These are phyloP conservation scores for Drosophila formosana DNA, from an alignment of 2,888 invertebrate genomes.

Conservation along the genomic window DNA sequence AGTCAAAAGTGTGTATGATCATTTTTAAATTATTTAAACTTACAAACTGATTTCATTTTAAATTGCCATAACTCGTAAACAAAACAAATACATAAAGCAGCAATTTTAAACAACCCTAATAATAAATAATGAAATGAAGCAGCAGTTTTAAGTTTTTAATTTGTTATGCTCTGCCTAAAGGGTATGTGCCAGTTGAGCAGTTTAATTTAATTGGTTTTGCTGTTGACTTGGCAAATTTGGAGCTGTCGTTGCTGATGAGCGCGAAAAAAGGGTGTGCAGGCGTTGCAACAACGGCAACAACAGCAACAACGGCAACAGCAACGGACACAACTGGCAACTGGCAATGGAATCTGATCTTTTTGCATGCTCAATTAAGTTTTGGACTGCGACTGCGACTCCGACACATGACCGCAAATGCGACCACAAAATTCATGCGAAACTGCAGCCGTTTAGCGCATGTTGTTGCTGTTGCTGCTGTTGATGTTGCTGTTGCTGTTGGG, in stretches of 20 bases:
- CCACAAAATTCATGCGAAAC: constrained; percentile 65
- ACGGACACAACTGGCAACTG: constrained; percentile 19
- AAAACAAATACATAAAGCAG: too few species aligned
- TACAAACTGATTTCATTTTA: too few species aligned
- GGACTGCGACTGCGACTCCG: constrained; percentile 43
- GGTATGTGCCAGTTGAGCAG: neutral
- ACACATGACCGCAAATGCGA: constrained; percentile 54
- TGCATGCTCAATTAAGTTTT: constrained; percentile 78
- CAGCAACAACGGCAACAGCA: constrained; percentile 18
- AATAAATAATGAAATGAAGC: too few species aligned
- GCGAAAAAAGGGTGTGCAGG: constrained; percentile 44
- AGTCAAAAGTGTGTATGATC: too few species aligned
- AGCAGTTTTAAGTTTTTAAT: too few species aligned
- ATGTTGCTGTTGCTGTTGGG: neutral
- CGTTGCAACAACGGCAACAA: constrained; percentile 26
- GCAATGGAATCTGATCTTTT: constrained; percentile 69
- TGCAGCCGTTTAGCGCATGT: constrained; percentile 35
- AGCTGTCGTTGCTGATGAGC: constrained; percentile 27
- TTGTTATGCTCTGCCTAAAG: neutral
- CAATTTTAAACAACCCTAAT: too few species aligned
- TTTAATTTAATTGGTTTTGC: constrained; percentile 15
- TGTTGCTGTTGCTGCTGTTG: constrained; percentile 8
- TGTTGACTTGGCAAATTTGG: constrained; percentile 57
- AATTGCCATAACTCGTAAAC: too few species aligned
- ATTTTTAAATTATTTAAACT: too few species aligned